These are phyloP conservation scores for Drosophila gaucha DNA, from an alignment of 2,888 invertebrate species.

Conservation along the genomic window DNA sequence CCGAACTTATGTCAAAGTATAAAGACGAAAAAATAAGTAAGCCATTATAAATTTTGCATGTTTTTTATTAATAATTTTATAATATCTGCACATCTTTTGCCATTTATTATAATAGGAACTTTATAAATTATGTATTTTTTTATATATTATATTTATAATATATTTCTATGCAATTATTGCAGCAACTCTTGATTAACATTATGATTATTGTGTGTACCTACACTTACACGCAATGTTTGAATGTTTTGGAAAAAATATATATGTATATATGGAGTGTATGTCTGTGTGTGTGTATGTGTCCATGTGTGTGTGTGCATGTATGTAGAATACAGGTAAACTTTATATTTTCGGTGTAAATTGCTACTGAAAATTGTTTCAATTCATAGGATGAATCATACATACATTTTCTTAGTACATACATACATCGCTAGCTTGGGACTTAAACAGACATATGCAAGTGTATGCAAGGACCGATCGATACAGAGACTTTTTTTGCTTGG, in stretches of 20 bases:
- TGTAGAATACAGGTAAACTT: not conserved
- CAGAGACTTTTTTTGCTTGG: no score
- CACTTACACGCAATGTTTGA: constrained; percentile 11
- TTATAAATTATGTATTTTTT: constrained; percentile 36
- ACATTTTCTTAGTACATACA: not conserved
- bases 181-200: constrained; percentile 60
- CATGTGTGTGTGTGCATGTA: not conserved
- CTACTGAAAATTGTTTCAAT: no score
- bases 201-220: constrained; percentile 33
- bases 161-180: constrained; percentile 58
- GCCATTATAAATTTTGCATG: constrained; percentile 28
- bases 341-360: not conserved
- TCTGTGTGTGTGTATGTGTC: not conserved
- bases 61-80: constrained; percentile 71
- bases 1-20: no score
- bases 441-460: no score
- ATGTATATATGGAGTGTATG: not conserved
- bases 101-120: constrained; percentile 71
- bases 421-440: constrained; percentile 1
- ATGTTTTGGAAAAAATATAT: not conserved
- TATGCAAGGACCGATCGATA: no score
- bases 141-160: constrained; percentile 39
- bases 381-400: not conserved
- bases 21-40: not conserved
- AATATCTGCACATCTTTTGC: constrained; percentile 73